These are phyloP conservation scores for Callopanchax toddi DNA, from an alignment of 2,113 vertebrate species.

Conservation along the genomic window DNA sequence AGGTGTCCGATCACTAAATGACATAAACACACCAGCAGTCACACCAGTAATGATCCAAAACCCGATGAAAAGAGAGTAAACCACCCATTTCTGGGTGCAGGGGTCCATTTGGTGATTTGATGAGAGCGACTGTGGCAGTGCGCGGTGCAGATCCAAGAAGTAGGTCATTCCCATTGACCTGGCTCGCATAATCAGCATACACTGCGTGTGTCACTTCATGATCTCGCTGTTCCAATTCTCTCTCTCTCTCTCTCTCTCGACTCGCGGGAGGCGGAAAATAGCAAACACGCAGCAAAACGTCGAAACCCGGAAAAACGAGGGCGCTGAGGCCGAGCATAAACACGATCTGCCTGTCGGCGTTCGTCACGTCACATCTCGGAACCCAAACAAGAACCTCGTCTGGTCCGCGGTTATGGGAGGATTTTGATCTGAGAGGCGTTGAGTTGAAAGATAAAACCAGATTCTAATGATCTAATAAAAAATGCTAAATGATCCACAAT, in stretches of 20 bases:
- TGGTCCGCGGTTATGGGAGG: not conserved
- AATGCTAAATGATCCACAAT: too few species aligned
- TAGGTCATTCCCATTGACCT: constrained; percentile 80
- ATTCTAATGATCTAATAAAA: too few species aligned
- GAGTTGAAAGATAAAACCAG: not conserved
- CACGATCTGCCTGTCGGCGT: constrained; percentile 7
- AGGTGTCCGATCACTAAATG: not conserved
- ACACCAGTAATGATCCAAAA: constrained; percentile 13
- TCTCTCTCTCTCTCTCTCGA: too few species aligned
- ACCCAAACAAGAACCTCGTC: not conserved
- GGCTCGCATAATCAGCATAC: constrained; percentile 68
- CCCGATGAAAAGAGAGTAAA: constrained; percentile 1
- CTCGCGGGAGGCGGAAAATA: constrained; percentile 34
- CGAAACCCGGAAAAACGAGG: constrained; percentile 10
- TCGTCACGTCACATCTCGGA: not conserved
- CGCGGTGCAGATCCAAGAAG: constrained; percentile 62
- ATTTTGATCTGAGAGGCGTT: not conserved
- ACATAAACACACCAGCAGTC: constrained; percentile 8
- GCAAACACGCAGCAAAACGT: constrained; percentile 29
- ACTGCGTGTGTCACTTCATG: constrained; percentile 41
- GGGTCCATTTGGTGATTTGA: constrained; percentile 79
- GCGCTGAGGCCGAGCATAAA: constrained; percentile 24
- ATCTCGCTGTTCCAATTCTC: constrained; percentile 45
- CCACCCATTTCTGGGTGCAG: constrained; percentile 48
- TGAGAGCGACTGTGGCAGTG: constrained; percentile 77